Percentiles rank a stretch among this genome's conserved stretches.
Evolutionary conservation across 2,888 invertebrate species (phyloP).

Genomic region (Cabera pusaria): DNA sequence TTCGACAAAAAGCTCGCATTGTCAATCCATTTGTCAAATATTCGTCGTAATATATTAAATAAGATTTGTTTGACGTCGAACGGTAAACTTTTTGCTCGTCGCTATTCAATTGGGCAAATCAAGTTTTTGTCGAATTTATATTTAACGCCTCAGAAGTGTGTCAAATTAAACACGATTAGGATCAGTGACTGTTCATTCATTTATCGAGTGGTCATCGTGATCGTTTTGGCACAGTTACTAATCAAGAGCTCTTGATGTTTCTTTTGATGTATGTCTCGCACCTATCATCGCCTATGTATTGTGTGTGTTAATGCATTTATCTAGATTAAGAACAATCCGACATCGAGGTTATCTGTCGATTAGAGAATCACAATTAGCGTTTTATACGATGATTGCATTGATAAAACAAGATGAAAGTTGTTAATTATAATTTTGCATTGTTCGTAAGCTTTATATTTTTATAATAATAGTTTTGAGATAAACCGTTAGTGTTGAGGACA

Average conservation of each 20-base stretch:
- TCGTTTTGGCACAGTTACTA: conserved; percentile 30
- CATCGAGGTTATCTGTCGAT: conserved; percentile 15
- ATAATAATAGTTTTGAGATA: conserved; percentile 1
- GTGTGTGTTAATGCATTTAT: conserved; percentile 13
- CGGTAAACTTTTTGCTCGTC: conserved; percentile 42
- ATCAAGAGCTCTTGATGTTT: conserved; percentile 31
- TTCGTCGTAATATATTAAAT: conserved; percentile 53
- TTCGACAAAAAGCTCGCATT: conserved; percentile 32
- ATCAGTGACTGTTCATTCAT: conserved; percentile 31
- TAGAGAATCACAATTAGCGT: conserved; percentile 4
- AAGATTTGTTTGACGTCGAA: conserved; percentile 47
- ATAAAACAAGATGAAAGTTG: conserved; percentile 14
- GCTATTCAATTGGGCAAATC: conserved; percentile 30
- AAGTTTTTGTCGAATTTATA: conserved; percentile 34
- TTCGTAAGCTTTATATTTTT: conserved; percentile 1
- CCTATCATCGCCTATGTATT: conserved; percentile 19
- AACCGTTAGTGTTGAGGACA: conserved; percentile 19
- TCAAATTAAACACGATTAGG: conserved; percentile 44
- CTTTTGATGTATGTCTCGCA: conserved; percentile 22
- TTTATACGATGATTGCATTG: conserved; percentile 11
- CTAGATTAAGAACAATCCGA: conserved; percentile 13
- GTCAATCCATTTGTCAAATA: conserved; percentile 41
- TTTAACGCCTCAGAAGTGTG: conserved; percentile 39
- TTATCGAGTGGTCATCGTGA: conserved; percentile 29
- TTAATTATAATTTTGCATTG: conserved; percentile 3